phyloP scores from a whole-genome alignment of 2,888 invertebrate species.

The Glyphotaelius pellucidus region DNA sequence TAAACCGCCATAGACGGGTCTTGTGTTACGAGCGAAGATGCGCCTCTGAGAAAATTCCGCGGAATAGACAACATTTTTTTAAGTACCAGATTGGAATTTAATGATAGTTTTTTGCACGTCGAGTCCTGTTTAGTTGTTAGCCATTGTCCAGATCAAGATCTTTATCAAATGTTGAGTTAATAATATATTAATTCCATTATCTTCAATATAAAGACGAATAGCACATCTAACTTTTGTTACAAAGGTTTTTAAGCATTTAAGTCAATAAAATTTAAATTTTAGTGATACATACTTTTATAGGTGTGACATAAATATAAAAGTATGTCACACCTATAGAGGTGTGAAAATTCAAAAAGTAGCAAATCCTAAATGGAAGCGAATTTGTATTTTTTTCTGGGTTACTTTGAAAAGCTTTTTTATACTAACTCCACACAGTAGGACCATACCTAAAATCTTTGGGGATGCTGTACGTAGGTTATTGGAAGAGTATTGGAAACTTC shows the following conservation, averaged over 20 bases:
- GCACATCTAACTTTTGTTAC: not conserved
- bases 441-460: no score
- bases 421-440: no score
- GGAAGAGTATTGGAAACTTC: no score
- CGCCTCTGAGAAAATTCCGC: constrained; percentile 28
- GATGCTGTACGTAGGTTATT: no score
- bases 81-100: not conserved
- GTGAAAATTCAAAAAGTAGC: not conserved
- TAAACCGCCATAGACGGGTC: constrained; percentile 41
- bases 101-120: not conserved
- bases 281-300: not conserved
- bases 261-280: no score
- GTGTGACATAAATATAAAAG: not conserved
- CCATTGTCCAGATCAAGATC: not conserved
- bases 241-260: no score
- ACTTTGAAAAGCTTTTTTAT: no score
- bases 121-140: not conserved
- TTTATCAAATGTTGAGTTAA: not conserved
- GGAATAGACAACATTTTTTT: constrained; percentile 16
- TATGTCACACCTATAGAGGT: not conserved
- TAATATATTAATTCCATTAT: no score
- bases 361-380: not conserved
- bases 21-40: constrained; percentile 42
- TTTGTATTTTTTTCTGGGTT: no score
- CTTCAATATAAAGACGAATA: not conserved